Evolutionary conservation across 2,888 invertebrate genomes (phyloP), one percentile per base, ranked within the genome.

Genomic region (Ashinkailepas kermadecensis): DNA sequence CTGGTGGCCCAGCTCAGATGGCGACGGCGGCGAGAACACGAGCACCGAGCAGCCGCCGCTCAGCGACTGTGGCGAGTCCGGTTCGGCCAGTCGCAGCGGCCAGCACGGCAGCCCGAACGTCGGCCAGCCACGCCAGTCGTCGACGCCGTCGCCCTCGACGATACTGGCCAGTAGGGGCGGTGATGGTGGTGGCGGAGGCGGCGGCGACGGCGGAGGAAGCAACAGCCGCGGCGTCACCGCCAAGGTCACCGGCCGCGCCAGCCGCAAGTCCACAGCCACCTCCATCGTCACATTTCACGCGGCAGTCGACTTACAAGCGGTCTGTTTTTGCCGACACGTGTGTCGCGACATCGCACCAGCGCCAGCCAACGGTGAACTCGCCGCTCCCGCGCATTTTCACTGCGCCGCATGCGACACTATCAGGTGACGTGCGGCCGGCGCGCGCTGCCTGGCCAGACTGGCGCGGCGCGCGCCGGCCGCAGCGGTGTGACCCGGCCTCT

Each of bases 11-110:
- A 64, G 82, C 79, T 39, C 82, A 81, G 25, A 74, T 64, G 18
- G 82, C 80, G 57, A 67, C 67, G 39, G 82, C 81, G 21, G 83
- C 83, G 13, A 9, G 54, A 56, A 74, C 54, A 74, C 56, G 54
- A 74, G 74, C 74, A 74, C 23, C 18, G 74, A 74, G 18, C 54
- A 39, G 74, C 21, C 74, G 15, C 12, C 74, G 54, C 21, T 54
- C 18, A 56, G 56, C 54, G 15, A 70, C 39, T 70, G 23, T 39
- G 70, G 70, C 70, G 21, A 74, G 54, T 18, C 21, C 21, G 56
- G 74, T 56, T 74, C 74, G 21, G 74, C 54, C 21, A 74, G 56
- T 8, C 74, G 74, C 54, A 74, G 54, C 54, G 56, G 74, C 54
- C 21, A 56, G 56, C 74, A 3, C 39, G 56, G 21, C 74, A 18